Conservation (phyloP, 1,140 invertebrate genomes). For the Steinernema feltiae region DNA sequence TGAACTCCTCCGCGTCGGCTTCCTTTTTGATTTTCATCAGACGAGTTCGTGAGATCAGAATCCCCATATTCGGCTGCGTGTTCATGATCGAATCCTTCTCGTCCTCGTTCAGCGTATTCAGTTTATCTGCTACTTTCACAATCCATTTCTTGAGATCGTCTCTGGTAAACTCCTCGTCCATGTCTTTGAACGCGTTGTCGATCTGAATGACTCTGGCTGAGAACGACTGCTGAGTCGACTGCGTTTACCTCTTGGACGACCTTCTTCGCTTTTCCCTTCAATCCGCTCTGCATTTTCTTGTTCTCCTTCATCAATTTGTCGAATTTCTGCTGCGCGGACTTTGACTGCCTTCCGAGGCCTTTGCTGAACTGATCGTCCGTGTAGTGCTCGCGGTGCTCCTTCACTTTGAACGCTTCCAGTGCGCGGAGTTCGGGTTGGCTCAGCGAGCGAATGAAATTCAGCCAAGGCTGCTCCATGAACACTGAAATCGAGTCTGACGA, state of each 20-base stretch:
- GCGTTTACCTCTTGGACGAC: background rate
- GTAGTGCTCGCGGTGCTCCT: background rate
- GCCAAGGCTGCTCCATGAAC: background rate
- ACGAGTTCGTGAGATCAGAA: background rate
- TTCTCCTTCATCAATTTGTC: background rate
- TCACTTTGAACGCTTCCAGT: background rate
- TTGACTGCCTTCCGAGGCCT: background rate
- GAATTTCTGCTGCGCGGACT: background rate
- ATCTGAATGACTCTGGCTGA: background rate
- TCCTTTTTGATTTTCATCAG: background rate
- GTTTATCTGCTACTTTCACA: background rate
- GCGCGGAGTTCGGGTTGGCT: background rate
- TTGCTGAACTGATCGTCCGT: background rate
- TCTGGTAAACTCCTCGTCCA: background rate
- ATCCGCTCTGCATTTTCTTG: background rate
- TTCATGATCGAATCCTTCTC: background rate
- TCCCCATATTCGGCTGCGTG: background rate
- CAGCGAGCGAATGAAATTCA: background rate
- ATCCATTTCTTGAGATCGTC: background rate
- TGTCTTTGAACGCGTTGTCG: conserved; percentile 7
- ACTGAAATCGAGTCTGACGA: background rate
- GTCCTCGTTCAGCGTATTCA: background rate
- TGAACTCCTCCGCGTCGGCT: background rate
- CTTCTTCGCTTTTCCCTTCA: background rate
- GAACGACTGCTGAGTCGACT: background rate